Evolutionary conservation across 2,797 vertebrate species (phyloP), one percentile per base, ranked within the genome.

Genomic region (Cephalopachus bancanus): DNA sequence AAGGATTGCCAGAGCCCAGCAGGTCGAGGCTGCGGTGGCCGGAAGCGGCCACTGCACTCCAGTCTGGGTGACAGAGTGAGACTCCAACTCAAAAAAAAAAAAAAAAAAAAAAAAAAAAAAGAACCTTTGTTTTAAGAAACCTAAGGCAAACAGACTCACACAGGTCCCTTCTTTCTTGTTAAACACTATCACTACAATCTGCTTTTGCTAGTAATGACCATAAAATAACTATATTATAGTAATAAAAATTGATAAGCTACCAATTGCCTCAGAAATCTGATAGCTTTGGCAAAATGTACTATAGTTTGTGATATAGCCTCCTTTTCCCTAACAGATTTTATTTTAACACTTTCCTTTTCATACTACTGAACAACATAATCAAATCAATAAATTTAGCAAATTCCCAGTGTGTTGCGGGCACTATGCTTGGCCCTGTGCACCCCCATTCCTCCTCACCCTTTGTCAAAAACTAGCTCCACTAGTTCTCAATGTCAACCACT

Each of bases 231-330:
- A 65, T 93, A 87, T 93, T 51, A 14, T 89, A 71, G n/a, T 62
- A 90, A 72, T 93, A 97, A 96, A 96, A 95, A 86, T 92, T 94
- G 95, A 93, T 93, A 96, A 92, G 84, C 64, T 96, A 67, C 44
- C 22, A 83, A 60, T 88, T 93, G 71, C 88, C 84, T 97, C 83
- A 94, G 94, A 97, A 95, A 85, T 94, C 71, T 86, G 87, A 90
- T 92, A 95, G 72, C 65, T 95, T 95, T 95, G 88, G 71, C 81
- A 95, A 90, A 96, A 96, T 93, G 87, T 62, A 85, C 76, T 84
- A 4, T 51, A 90, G 59, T n/a, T 89, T 30, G 0, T 96, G 60
- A 93, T 92, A 90, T 65, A 93, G 57, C 64, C 22, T 95, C 44
- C n/a, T 94, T 96, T 94, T 92, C 69, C 71, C 60, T 86, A 93